phyloP scores from a whole-genome alignment of 2,797 vertebrate species.

The Parambassis ranga region DNA sequence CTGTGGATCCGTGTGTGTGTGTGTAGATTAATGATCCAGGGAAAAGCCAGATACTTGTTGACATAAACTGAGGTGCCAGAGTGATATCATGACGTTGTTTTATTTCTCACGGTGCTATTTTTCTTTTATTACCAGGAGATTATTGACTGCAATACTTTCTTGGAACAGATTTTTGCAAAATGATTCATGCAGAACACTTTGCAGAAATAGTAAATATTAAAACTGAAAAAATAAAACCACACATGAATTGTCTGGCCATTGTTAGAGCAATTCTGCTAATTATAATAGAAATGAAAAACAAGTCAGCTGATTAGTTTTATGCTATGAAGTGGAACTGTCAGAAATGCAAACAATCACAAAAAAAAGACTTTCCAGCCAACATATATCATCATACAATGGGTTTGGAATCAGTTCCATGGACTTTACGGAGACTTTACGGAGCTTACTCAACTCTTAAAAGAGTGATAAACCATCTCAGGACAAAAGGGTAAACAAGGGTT shows the following conservation, averaged over 20 bases:
- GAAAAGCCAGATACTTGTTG: constrained; percentile 61
- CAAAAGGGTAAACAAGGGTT: too few relatives aligned
- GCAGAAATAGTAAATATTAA: constrained; percentile 28
- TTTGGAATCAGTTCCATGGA: constrained; percentile 17
- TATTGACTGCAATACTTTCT: constrained; percentile 19
- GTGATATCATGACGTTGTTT: constrained; percentile 53
- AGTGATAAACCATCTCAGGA: not conserved
- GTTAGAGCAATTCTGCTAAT: not conserved
- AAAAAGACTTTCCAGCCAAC: not conserved
- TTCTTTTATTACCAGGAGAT: constrained; percentile 21
- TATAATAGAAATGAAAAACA: not conserved
- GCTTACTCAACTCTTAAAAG: not conserved
- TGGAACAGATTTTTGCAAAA: not conserved
- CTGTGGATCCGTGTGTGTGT: constrained; percentile 45
- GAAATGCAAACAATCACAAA: not conserved
- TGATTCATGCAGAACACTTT: constrained; percentile 26
- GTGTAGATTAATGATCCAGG: constrained; percentile 64
- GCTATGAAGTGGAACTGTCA: not conserved
- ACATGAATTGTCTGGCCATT: not conserved
- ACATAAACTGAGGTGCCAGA: constrained; percentile 52
- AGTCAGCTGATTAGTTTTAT: not conserved
- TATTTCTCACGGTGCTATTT: constrained; percentile 47
- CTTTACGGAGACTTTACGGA: constrained; percentile 8
- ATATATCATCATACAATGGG: not conserved
- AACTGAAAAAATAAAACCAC: not conserved